Evolutionary conservation across 2,888 invertebrate genomes (phyloP), one percentile per base, ranked within the genome.

Genomic region (Acanthococcus lagerstroemiae): DNA sequence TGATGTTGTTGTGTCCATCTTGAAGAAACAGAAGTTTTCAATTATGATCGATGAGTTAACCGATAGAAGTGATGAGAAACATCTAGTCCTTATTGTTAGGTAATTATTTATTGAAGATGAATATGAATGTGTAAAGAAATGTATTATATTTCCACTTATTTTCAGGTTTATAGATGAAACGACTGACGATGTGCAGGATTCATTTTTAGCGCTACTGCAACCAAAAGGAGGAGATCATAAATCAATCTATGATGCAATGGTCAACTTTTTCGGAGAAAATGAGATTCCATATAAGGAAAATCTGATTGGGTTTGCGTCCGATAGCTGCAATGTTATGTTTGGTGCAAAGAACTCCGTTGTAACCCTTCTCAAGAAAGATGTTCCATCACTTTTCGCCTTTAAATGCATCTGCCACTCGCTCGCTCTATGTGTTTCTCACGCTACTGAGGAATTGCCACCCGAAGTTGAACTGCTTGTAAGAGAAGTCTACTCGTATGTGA

Each of bases 401-500:
- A 70, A 68, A 54, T 69, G 69, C 50, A 57, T 68, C n/a, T 69
- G 69, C 52, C 68, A 69, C 52, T 69, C 69, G 25, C 61, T 69
- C 4, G 58, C 66, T 44, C 50, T 69, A 27, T 60, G 66, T 54
- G 69, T 65, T 30, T 65, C 54, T 50, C 57, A 68, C 54, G 67
- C 68, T 22, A 63, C 69, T 30, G 25, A 52, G n/a, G 55, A 61
- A 24, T 67, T 69, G 9, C 69, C 69, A 22, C 21, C 48, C 2
- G 30, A 52, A 15, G 26, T 67, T 25, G 69, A 69, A 44, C 44
- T 55, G 22, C 44, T 54, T 9, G 17, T 70, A 4, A 66, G 72
- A 17, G 72, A 73, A 66, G 67, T 73, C 5, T 74, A 72, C 66
- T 72, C 71, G 57, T 74, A 74, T 69, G 71, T 76, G 25, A 68